phyloP scores from a whole-genome alignment of 2,797 vertebrate genomes.

The Diplodus puntazzo region DNA sequence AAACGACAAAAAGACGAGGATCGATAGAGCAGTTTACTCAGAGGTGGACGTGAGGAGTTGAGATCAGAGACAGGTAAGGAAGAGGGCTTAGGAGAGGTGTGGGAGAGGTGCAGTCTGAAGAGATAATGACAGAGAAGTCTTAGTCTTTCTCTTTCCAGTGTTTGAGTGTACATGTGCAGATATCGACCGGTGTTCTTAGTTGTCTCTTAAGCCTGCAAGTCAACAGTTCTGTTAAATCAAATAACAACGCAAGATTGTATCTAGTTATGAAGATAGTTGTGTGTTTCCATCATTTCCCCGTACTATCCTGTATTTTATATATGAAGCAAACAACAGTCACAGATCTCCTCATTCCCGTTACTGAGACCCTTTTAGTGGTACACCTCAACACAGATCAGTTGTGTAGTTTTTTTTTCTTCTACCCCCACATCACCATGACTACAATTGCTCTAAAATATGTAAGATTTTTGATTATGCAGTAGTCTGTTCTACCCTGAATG shows the following conservation, averaged over 20 bases:
- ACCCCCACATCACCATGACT: background rate
- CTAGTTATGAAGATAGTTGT: background rate
- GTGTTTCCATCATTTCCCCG: too few relatives aligned
- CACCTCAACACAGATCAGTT: background rate
- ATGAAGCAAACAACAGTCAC: background rate
- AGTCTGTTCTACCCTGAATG: background rate
- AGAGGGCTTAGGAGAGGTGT: slow-evolving; percentile 19
- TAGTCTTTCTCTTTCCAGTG: slow-evolving; percentile 4
- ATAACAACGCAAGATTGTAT: background rate
- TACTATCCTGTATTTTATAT: too few relatives aligned
- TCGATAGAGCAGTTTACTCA: slow-evolving; percentile 14
- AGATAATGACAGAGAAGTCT: slow-evolving; percentile 49
- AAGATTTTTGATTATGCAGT: background rate
- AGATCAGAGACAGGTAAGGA: slow-evolving; percentile 31
- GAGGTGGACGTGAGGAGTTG: slow-evolving; percentile 30
- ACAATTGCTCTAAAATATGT: background rate
- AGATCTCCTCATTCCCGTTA: too few relatives aligned
- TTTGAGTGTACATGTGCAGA: background rate
- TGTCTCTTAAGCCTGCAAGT: too few relatives aligned
- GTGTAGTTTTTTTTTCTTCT: background rate
- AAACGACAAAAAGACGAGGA: too few relatives aligned
- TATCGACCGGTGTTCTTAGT: background rate
- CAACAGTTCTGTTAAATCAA: background rate
- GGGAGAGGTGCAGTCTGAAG: slow-evolving; percentile 18
- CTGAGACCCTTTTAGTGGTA: background rate